phyloP scores from a whole-genome alignment of 1,140 invertebrate species.

The Bombus soroeensis region DNA sequence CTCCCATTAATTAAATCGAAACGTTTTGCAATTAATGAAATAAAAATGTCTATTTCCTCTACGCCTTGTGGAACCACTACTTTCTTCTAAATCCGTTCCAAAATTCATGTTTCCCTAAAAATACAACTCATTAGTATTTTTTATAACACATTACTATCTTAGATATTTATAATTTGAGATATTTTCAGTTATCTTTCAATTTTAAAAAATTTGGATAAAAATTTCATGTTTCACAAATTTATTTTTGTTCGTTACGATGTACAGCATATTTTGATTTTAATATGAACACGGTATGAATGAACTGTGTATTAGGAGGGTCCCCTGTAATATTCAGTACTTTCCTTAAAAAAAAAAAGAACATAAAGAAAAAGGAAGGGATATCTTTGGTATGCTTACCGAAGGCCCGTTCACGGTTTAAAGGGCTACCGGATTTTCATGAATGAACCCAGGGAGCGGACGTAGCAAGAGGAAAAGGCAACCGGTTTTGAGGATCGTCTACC shows the following conservation, averaged over 20 bases:
- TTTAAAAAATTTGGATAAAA: no score
- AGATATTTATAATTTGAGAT: neutral
- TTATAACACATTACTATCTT: neutral
- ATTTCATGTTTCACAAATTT: neutral
- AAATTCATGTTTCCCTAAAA: neutral
- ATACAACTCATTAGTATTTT: neutral
- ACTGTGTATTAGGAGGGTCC: no score
- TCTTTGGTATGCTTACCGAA: neutral
- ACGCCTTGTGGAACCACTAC: neutral
- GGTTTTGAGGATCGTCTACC: slow-evolving; percentile 39
- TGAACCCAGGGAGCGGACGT: slow-evolving; percentile 56
- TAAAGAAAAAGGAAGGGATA: neutral
- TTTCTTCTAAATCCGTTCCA: neutral
- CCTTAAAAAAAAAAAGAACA: neutral
- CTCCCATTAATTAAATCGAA: neutral
- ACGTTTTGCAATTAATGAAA: neutral
- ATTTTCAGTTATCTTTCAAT: neutral
- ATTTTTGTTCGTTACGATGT: neutral
- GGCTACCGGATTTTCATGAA: slow-evolving; percentile 53
- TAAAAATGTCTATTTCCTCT: neutral
- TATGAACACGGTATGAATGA: neutral
- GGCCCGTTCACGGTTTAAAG: slow-evolving; percentile 37
- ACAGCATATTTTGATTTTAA: neutral
- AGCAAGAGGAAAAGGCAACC: slow-evolving; percentile 56
- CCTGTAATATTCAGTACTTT: neutral